These are phyloP conservation scores for Ceyx margarethae DNA, from an alignment of 2,113 vertebrate species.

Conservation along the genomic window DNA sequence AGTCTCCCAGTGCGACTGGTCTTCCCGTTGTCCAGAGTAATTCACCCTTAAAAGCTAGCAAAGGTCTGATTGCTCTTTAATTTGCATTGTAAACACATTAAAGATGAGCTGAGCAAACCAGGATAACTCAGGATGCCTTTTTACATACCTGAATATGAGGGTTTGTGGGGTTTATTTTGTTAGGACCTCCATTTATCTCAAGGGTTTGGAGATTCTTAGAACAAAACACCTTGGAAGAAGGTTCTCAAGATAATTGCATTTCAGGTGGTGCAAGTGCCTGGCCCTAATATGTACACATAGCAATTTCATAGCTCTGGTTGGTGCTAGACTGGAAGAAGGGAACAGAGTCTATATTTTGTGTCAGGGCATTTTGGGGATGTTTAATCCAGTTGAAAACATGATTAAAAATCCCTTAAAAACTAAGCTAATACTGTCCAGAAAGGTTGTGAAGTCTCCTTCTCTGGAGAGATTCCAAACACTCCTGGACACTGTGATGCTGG, in stretches of 20 bases:
- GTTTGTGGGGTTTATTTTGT: not conserved
- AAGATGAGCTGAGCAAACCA: slow-evolving; percentile 33
- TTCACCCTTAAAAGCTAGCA: slow-evolving; percentile 69
- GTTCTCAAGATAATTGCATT: not conserved
- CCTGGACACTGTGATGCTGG: no score
- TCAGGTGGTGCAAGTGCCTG: not conserved
- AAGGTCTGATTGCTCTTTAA: slow-evolving; percentile 33
- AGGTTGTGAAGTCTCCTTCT: not conserved
- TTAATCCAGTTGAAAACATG: not conserved
- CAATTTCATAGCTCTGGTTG: not conserved
- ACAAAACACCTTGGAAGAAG: not conserved
- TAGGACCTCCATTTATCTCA: not conserved
- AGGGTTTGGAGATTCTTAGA: not conserved
- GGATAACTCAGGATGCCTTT: not conserved
- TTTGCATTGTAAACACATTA: slow-evolving; percentile 69
- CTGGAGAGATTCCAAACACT: no score
- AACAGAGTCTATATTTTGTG: not conserved
- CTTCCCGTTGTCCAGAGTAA: slow-evolving; percentile 35
- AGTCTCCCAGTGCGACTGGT: slow-evolving; percentile 29
- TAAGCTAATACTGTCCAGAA: not conserved
- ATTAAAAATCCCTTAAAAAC: not conserved
- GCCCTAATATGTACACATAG: fast-evolving
- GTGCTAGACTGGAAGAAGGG: not conserved
- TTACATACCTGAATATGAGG: slow-evolving; percentile 13
- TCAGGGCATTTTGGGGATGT: not conserved